Evolutionary conservation across 2,797 vertebrate genomes (phyloP).

Genomic region (Calcarius lapponicus): DNA sequence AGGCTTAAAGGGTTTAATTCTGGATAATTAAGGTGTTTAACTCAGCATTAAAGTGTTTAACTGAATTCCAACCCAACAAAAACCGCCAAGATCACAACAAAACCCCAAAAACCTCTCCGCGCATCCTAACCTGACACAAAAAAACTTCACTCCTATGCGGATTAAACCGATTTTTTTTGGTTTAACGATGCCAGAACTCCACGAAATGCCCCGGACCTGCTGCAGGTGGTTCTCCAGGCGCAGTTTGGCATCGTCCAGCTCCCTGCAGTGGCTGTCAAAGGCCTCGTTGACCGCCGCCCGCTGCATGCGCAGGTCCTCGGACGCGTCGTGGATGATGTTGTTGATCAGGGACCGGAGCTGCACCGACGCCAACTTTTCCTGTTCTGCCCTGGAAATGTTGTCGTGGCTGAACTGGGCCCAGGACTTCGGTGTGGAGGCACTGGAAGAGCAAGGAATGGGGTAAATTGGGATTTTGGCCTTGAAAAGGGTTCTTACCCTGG

Average conservation of each 20-base stretch:
- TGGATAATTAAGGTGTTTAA: fast-evolving
- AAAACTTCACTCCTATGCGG: fast-evolving
- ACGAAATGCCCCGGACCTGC: conserved; percentile 59
- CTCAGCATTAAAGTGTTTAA: background rate
- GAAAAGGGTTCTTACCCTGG: background rate
- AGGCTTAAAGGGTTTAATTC: background rate
- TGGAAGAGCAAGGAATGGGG: conserved; percentile 27
- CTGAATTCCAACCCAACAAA: background rate
- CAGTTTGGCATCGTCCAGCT: conserved; percentile 79
- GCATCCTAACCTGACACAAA: background rate
- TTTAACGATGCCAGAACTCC: background rate
- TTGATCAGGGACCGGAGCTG: conserved; percentile 82
- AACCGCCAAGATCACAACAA: background rate
- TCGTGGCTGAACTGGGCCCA: conserved; percentile 86
- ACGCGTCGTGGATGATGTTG: conserved; percentile 81
- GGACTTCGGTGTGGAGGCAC: conserved; percentile 77
- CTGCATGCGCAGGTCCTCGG: conserved; percentile 84
- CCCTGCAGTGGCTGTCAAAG: conserved; percentile 78
- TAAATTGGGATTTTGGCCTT: background rate
- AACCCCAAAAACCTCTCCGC: background rate
- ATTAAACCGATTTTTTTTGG: background rate
- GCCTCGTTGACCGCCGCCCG: conserved; percentile 77
- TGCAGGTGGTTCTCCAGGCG: conserved; percentile 79
- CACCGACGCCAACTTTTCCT: conserved; percentile 78
- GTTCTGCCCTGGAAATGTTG: conserved; percentile 80